Evolutionary conservation across 2,113 vertebrate species (phyloP), one percentile per base, ranked within the genome.

Genomic region (Eleginops maclovinus): DNA sequence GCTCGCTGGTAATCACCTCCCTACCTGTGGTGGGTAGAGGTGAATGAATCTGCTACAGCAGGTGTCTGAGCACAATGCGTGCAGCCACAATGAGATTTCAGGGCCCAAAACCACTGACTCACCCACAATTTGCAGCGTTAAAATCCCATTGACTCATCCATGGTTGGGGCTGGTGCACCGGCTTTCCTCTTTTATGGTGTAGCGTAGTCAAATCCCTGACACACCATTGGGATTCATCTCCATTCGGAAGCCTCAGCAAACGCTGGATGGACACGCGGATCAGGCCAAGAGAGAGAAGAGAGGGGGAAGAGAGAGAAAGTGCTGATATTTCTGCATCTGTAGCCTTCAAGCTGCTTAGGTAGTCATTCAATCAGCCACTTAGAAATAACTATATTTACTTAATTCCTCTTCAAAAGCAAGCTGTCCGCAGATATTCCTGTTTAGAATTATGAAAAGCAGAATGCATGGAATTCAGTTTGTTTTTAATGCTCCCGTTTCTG

Each of bases 241-340:
- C 85, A 68, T 89, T 92, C 68, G 31, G 86, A 79, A 79, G 88
- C 79, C 87, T 93, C 90, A 92, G 90, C 91, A 90, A 93, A 93
- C 63, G 68, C 54, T 54, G 85, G 89, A 90, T 83, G 81, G 87
- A 90, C 87, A 87, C 59, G 64, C 81, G 81, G 89, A 92, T 90
- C 90, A 91, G 85, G 56, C 71, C 59, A 53, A 63, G 73, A 73
- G 54, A 73, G 72, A 41, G 79, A 62, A 28, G 28, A 72, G 53
- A 67, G 28, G 55, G 64, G 46, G 36, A 78, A 40, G 59, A 47
- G 69, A 49, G 53, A 22, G 50, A 50, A 64, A 15, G 51, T 50
- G 65, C 54, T 19, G 43, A 79, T 85, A 78, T 87, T 86, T 91
- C 72, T 82, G 72, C 79, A 63, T 87, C 64, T 81, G 76, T 43